These are phyloP conservation scores for Vesta saturnalis DNA, from an alignment of 2,888 invertebrate species.

Conservation along the genomic window DNA sequence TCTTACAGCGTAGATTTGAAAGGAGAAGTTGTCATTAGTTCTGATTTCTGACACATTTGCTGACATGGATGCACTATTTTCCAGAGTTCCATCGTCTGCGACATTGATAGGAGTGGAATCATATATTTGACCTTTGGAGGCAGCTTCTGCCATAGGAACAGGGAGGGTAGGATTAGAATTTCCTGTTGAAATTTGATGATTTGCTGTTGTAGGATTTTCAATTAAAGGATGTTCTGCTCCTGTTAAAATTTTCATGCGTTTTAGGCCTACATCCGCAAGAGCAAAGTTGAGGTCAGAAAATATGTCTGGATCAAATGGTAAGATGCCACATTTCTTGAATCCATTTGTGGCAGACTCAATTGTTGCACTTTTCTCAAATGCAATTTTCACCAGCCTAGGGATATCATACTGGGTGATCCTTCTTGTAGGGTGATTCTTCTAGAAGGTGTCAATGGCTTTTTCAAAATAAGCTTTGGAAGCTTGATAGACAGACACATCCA, in stretches of 20 bases:
- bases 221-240: neutral
- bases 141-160: too few relatives aligned
- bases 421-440: neutral
- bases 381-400: neutral
- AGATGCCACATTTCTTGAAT: constrained; percentile 1
- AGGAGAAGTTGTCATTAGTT: neutral
- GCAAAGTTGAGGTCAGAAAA: neutral
- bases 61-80: neutral
- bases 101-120: too few relatives aligned
- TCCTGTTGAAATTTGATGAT: neutral
- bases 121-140: too few relatives aligned
- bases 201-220: constrained; percentile 2
- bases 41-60: neutral
- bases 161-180: constrained; percentile 1
- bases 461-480: neutral
- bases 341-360: neutral
- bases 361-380: constrained; percentile 3
- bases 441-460: constrained; percentile 1
- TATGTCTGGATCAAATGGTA: neutral
- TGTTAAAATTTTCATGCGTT: too few relatives aligned
- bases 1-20: neutral
- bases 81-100: neutral
- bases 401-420: neutral
- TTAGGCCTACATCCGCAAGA: neutral
- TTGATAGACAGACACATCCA: too few relatives aligned